These are phyloP conservation scores for Hirtodrosophila duncani DNA, from an alignment of 2,888 invertebrate species.

Conservation along the genomic window DNA sequence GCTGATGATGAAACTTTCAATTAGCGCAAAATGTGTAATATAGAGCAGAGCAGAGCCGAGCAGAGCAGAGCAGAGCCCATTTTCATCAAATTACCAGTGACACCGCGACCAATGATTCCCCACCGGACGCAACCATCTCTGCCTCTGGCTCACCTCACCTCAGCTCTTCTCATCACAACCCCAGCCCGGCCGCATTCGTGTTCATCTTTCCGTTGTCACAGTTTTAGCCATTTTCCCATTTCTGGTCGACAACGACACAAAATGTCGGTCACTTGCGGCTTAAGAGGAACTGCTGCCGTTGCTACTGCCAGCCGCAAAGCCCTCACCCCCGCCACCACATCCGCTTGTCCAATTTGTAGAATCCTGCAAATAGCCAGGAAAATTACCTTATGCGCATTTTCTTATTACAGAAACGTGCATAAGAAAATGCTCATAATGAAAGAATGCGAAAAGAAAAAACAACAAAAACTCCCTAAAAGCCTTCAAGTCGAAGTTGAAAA, in stretches of 20 bases:
- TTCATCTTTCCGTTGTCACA: slow-evolving; percentile 65
- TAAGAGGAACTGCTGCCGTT: slow-evolving; percentile 23
- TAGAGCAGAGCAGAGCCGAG: slow-evolving; percentile 59
- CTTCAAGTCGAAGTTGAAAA: no score
- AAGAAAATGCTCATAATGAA: slow-evolving; percentile 69
- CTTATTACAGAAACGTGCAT: slow-evolving; percentile 69
- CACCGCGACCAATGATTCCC: slow-evolving; percentile 35
- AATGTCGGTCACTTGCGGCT: slow-evolving; percentile 72
- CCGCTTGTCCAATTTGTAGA: slow-evolving; percentile 54
- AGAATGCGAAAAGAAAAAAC: slow-evolving; percentile 34
- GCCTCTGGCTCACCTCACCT: background rate
- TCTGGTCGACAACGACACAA: slow-evolving; percentile 58
- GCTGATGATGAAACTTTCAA: slow-evolving; percentile 66
- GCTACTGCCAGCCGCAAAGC: background rate
- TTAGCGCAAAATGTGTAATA: slow-evolving; percentile 65
- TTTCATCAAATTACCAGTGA: slow-evolving; percentile 71
- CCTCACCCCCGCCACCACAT: background rate
- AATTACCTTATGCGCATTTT: slow-evolving; percentile 73
- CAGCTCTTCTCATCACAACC: background rate
- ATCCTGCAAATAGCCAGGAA: slow-evolving; percentile 71
- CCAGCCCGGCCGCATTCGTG: slow-evolving; percentile 23
- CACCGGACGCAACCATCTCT: background rate
- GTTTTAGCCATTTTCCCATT: slow-evolving; percentile 64
- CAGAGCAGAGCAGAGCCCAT: no score
- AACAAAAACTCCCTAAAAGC: no score